Evolutionary conservation across 2,888 invertebrate genomes (phyloP).

Genomic region (Pachydiplax longipennis): DNA sequence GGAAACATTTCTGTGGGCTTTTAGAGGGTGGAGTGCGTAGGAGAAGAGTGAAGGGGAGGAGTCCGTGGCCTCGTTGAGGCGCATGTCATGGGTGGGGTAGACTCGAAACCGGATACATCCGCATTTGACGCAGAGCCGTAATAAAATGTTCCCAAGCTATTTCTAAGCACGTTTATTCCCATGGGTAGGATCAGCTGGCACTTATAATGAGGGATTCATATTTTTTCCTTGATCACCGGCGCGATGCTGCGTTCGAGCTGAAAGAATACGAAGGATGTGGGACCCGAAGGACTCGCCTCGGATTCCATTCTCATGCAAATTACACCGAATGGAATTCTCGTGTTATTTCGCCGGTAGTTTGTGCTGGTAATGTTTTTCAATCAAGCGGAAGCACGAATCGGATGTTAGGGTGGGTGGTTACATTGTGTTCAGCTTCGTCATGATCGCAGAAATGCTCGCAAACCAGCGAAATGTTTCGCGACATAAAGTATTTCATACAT

Average conservation of each 20-base stretch:
- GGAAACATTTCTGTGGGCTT: no score
- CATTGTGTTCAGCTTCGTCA: no score
- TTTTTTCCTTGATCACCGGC: not conserved
- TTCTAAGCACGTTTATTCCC: not conserved
- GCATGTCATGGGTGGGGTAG: not conserved
- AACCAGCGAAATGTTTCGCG: no score
- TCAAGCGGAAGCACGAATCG: no score
- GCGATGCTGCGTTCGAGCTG: not conserved
- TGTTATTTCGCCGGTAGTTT: no score
- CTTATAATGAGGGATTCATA: not conserved
- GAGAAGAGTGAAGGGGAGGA: not conserved
- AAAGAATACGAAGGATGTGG: not conserved
- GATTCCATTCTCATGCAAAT: not conserved
- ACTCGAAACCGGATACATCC: slow-evolving; percentile 33
- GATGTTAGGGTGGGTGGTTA: no score
- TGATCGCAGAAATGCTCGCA: no score
- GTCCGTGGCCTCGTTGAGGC: not conserved
- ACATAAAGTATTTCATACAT: no score
- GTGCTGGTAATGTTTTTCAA: no score
- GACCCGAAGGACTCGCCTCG: not conserved
- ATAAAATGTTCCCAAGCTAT: not conserved
- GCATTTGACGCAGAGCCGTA: slow-evolving; percentile 29
- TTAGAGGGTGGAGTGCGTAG: not conserved
- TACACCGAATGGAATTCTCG: no score
- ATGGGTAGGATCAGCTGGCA: not conserved